phyloP scores from a whole-genome alignment of 2,113 vertebrate genomes.

The Mobula hypostoma region DNA sequence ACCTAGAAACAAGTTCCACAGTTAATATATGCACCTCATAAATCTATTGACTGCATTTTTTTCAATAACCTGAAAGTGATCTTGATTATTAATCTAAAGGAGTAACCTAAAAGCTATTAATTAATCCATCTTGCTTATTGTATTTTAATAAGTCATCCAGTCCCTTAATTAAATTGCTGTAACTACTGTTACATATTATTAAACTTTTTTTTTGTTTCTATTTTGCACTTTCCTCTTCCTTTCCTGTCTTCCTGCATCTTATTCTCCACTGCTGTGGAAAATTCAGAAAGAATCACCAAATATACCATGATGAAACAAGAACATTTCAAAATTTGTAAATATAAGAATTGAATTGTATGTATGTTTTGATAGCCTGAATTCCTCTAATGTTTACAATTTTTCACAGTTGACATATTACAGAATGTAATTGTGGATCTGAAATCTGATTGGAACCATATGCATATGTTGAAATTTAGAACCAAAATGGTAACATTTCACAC shows the following conservation, averaged over 20 bases:
- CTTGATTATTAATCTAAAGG: neutral
- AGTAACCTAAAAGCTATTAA: neutral
- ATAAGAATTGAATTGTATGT: neutral
- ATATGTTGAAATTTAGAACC: neutral
- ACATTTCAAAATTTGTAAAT: neutral
- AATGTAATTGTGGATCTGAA: neutral
- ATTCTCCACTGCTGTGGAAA: neutral
- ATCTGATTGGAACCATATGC: slow-evolving; percentile 6
- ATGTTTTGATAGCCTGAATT: neutral
- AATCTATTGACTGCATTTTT: neutral
- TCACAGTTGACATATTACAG: slow-evolving; percentile 2
- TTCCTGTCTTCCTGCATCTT: neutral
- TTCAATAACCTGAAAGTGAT: neutral
- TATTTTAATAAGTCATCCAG: neutral
- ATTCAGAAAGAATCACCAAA: neutral
- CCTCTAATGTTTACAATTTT: neutral
- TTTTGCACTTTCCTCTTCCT: neutral
- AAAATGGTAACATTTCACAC: neutral
- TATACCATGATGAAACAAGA: neutral
- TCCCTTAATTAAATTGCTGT: neutral
- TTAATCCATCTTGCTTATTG: neutral
- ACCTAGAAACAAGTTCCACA: neutral
- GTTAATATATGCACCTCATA: neutral
- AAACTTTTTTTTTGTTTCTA: neutral
- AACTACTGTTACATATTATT: neutral